Evolutionary conservation across 2,888 invertebrate genomes (phyloP).

Genomic region (Schrankia costaestrigalis): DNA sequence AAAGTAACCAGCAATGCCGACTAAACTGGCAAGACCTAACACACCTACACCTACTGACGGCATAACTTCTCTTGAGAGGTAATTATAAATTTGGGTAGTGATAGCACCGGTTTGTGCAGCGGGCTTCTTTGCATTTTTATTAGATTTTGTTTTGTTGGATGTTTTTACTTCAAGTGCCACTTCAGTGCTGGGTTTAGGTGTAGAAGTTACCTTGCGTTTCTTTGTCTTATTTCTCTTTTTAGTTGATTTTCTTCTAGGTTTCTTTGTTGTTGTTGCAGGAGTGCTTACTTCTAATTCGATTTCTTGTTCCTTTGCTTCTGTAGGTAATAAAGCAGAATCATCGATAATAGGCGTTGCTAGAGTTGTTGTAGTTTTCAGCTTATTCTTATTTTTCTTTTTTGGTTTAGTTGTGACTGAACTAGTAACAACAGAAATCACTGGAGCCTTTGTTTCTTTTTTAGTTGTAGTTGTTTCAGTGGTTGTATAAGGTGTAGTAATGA

Average conservation of each 20-base stretch:
- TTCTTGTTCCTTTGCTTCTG: slow-evolving; percentile 74
- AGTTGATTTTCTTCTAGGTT: slow-evolving; percentile 63
- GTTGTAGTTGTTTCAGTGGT: slow-evolving; percentile 40
- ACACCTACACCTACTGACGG: slow-evolving; percentile 89
- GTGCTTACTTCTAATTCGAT: slow-evolving; percentile 74
- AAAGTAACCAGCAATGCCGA: slow-evolving; percentile 88
- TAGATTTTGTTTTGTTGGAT: slow-evolving; percentile 78
- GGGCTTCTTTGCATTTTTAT: slow-evolving; percentile 63
- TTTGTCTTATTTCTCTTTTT: slow-evolving; percentile 81
- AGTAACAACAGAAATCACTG: slow-evolving; percentile 40
- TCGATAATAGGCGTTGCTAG: slow-evolving; percentile 50
- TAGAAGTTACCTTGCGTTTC: slow-evolving; percentile 79
- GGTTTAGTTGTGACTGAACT: slow-evolving; percentile 57
- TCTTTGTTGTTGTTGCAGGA: slow-evolving; percentile 71
- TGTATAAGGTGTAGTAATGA: slow-evolving; percentile 41
- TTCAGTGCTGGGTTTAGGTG: slow-evolving; percentile 55
- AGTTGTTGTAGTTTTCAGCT: slow-evolving; percentile 51
- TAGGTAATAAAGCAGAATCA: slow-evolving; percentile 66
- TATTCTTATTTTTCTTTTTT: slow-evolving; percentile 70
- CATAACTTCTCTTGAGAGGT: slow-evolving; percentile 89
- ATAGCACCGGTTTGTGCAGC: slow-evolving; percentile 78
- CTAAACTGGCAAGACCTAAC: slow-evolving; percentile 86
- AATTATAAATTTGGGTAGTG: slow-evolving; percentile 88
- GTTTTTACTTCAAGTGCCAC: slow-evolving; percentile 65
- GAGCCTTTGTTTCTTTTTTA: slow-evolving; percentile 51